Evolutionary conservation across 1,140 invertebrate species (phyloP), one percentile per base, ranked within the genome.

Genomic region (Trichomalopsis sarcophagae): DNA sequence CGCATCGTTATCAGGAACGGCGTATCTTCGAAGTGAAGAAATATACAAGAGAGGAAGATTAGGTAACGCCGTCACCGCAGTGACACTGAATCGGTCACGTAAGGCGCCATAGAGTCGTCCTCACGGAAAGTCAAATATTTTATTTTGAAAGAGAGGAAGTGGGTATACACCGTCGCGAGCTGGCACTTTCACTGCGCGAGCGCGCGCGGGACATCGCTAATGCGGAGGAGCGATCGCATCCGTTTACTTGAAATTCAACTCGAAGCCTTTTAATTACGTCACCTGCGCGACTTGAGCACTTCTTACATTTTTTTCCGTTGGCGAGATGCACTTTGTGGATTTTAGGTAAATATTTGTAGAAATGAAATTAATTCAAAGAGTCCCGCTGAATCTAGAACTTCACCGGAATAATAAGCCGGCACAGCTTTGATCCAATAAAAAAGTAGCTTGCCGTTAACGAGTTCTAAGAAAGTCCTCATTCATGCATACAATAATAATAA

Each of bases 81-180:
- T 85, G 79, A 85, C 78, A 85, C 36, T 33, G 9, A 55, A 68
- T 27, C 77, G 76, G 11, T 86, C 84, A 75, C 85, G 81, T 86
- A 81, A 82, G 62, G 47, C 44, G 30, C 36, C n/a, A 47, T 2
- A 69, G 68, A 36, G 68, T 13, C 66, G 36, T 44, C 77, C 74
- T 47, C n/a, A 17, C 82, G 40, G 40, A 87, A 87, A 87, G 74
- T 82, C 80, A 75, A 83, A 85, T 85, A 82, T 87, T 89, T 89
- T 88, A 85, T 90, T 91, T 91, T 89, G 87, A 90, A 90, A 89
- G 88, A 90, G 87, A 90, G 91, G 90, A 92, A 91, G 90, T 90
- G 89, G 47, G 9, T 44, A 44, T 90, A 89, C 6, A 23, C 14
- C 23, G n/a, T 7, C 80, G 2, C 68, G 33, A 14, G 62, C 74